Percentiles rank a stretch among this genome's conserved stretches.
phyloP scores from a whole-genome alignment of 1,140 invertebrate species.

The Brachionus rotundiformis region DNA sequence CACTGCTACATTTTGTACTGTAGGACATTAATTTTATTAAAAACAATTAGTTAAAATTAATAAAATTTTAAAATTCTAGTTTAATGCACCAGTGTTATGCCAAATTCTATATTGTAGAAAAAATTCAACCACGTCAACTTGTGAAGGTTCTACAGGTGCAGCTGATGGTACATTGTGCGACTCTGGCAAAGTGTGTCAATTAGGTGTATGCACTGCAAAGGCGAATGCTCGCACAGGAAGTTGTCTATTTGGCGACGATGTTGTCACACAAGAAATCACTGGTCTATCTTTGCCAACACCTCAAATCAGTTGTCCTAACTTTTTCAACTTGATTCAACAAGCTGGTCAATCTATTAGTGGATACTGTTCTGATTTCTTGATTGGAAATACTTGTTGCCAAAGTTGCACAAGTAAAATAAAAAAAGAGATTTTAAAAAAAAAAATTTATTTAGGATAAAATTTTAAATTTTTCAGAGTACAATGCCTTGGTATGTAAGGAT shows the following conservation, averaged over 20 bases:
- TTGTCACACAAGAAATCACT: neutral
- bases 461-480: constrained; percentile 23
- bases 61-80: neutral
- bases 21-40: neutral
- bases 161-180: constrained; percentile 38
- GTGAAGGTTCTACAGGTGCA: neutral
- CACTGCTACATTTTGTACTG: constrained; percentile 15
- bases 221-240: neutral
- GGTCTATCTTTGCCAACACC: neutral
- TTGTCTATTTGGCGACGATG: constrained; percentile 13
- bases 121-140: neutral
- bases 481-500: constrained; percentile 20
- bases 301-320: constrained; percentile 4
- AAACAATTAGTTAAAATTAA: neutral
- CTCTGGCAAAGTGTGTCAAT: constrained; percentile 14
- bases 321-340: constrained; percentile 15
- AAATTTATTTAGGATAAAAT: neutral
- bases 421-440: neutral
- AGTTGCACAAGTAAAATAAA: constrained; percentile 44
- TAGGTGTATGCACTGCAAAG: neutral
- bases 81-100: neutral
- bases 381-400: constrained; percentile 29
- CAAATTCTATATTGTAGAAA: neutral
- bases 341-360: neutral
- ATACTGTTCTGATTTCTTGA: neutral